Conservation (phyloP, 2,888 invertebrate species). For the Palloptera scutellata region DNA sequence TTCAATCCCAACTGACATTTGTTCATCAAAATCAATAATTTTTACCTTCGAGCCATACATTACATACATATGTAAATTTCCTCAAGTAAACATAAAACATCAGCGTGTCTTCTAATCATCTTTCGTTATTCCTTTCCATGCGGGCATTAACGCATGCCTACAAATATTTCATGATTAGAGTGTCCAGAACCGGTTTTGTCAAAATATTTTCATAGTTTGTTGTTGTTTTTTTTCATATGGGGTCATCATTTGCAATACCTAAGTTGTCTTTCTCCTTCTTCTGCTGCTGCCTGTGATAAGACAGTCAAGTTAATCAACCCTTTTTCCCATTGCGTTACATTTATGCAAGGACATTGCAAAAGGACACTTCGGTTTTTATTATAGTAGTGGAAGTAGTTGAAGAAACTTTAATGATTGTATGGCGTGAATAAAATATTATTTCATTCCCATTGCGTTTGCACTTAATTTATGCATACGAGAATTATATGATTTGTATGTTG, state of each 20-base stretch:
- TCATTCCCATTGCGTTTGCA: constrained; percentile 35
- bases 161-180: constrained; percentile 10
- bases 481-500: neutral
- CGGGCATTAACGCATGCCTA: neutral
- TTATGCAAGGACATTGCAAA: constrained; percentile 62
- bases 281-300: constrained; percentile 43
- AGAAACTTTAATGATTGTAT: no score
- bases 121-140: neutral
- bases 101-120: constrained; percentile 1
- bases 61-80: constrained; percentile 34
- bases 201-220: neutral
- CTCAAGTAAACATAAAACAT: constrained; percentile 19
- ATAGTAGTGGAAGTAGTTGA: constrained; percentile 1
- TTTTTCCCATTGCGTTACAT: constrained; percentile 30
- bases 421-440: neutral
- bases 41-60: neutral
- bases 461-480: constrained; percentile 43
- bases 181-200: constrained; percentile 58
- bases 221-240: neutral
- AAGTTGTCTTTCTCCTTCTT: neutral
- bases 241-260: constrained; percentile 20
- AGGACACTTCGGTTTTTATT: constrained; percentile 50
- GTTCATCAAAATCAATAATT: constrained; percentile 25
- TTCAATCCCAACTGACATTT: constrained; percentile 10
- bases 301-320: constrained; percentile 24